Conservation (phyloP, 2,888 invertebrate species). For the Drosophila anomalata region DNA sequence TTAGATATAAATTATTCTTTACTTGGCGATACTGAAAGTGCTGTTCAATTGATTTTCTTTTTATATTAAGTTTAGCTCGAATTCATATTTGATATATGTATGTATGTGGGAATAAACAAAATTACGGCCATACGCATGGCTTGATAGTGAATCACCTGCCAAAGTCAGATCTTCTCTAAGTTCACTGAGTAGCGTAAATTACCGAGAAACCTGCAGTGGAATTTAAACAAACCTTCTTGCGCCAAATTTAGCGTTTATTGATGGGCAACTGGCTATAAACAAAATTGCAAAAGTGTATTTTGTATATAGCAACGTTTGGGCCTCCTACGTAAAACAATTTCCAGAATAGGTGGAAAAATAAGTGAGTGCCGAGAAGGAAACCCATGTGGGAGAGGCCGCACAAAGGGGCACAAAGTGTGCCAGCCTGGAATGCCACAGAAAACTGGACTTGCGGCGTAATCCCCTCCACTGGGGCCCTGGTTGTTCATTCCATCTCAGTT, state of each 20-base stretch:
- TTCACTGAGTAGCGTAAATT: slow-evolving; percentile 4
- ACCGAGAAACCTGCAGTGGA: slow-evolving; percentile 6
- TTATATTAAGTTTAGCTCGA: too few species aligned
- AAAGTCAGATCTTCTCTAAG: slow-evolving; percentile 14
- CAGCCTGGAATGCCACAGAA: slow-evolving; percentile 38
- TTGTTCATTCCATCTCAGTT: not conserved
- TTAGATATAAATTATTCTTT: too few species aligned
- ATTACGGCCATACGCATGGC: not conserved
- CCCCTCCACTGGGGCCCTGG: not conserved
- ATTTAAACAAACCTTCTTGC: slow-evolving; percentile 10
- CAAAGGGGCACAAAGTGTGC: not conserved
- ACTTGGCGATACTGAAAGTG: too few species aligned
- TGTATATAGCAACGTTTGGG: not conserved
- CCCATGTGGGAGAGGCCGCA: slow-evolving; percentile 19
- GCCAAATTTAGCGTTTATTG: slow-evolving; percentile 8
- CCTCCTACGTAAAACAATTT: not conserved
- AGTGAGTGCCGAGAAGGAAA: not conserved
- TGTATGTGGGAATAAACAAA: too few species aligned
- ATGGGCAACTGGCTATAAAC: slow-evolving; percentile 13
- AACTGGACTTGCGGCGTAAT: slow-evolving; percentile 36
- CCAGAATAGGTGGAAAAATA: not conserved
- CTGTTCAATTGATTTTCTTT: too few species aligned
- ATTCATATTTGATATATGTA: too few species aligned
- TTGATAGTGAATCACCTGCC: slow-evolving; percentile 17
- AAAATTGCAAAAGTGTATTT: slow-evolving; percentile 7